Conservation (phyloP, 2,888 invertebrate genomes). For the Anarsia innoxiella region DNA sequence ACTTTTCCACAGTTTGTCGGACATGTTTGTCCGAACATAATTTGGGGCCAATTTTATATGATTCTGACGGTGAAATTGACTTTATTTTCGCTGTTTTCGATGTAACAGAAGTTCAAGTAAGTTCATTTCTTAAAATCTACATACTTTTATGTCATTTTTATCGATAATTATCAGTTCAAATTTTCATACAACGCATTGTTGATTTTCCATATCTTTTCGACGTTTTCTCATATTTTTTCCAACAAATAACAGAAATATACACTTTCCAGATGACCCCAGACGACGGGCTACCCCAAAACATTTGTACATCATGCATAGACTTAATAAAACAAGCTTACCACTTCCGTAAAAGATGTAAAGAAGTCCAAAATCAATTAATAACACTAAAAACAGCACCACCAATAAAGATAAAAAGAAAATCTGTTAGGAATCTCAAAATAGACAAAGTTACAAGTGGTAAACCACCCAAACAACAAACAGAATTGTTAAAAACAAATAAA, state of each 20-base stretch:
- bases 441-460: too few relatives aligned
- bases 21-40: neutral
- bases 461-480: too few relatives aligned
- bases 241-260: too few relatives aligned
- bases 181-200: neutral
- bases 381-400: neutral
- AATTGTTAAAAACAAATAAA: neutral
- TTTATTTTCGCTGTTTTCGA: neutral
- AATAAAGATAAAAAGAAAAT: neutral
- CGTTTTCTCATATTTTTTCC: neutral
- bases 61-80: neutral
- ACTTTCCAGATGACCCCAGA: slow-evolving; percentile 23
- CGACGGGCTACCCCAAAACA: slow-evolving; percentile 31
- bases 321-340: slow-evolving; percentile 28
- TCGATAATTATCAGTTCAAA: neutral
- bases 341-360: slow-evolving; percentile 33
- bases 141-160: neutral
- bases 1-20: slow-evolving; percentile 6
- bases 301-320: slow-evolving; percentile 31
- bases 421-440: too few relatives aligned
- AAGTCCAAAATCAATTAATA: slow-evolving; percentile 11
- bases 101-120: slow-evolving; percentile 3
- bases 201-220: neutral
- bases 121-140: neutral
- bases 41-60: slow-evolving; percentile 4